Conservation (phyloP, 1,140 invertebrate species). For the Mactra quadrangularis region DNA sequence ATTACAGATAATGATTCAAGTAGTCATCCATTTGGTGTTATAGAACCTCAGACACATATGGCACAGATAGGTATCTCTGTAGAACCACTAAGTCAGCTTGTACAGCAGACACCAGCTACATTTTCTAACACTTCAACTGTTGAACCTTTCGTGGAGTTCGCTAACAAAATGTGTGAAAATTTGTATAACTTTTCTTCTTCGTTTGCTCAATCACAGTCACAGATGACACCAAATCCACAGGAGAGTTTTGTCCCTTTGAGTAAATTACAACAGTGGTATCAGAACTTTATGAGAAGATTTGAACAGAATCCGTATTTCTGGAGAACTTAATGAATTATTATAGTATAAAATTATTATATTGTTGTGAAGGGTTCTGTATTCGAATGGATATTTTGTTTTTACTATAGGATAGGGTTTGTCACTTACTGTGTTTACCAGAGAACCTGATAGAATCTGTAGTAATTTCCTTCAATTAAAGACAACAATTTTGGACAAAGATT, state of each 20-base stretch:
- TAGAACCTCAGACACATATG: conserved; percentile 87
- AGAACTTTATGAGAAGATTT: conserved; percentile 94
- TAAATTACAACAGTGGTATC: conserved; percentile 95
- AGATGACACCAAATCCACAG: conserved; percentile 89
- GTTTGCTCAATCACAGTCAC: conserved; percentile 91
- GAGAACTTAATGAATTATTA: conserved; percentile 84
- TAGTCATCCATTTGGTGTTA: conserved; percentile 81
- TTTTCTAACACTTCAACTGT: conserved; percentile 83
- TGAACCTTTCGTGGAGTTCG: conserved; percentile 91
- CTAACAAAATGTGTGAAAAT: conserved; percentile 96
- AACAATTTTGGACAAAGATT: too few species aligned
- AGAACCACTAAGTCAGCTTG: conserved; percentile 89
- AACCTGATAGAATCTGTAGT: too few species aligned
- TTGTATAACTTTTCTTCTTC: conserved; percentile 96
- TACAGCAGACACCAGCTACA: conserved; percentile 84
- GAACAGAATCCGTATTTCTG: conserved; percentile 98
- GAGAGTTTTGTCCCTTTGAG: conserved; percentile 95
- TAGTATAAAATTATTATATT: too few species aligned
- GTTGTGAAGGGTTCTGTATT: too few species aligned
- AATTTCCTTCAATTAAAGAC: too few species aligned
- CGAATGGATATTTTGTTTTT: too few species aligned
- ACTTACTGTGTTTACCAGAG: too few species aligned
- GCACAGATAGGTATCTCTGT: conserved; percentile 98
- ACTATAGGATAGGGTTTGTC: too few species aligned
- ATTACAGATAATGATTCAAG: conserved; percentile 60